Evolutionary conservation across 1,140 invertebrate species (phyloP).

Genomic region (Pseudomyrmex gracilis): DNA sequence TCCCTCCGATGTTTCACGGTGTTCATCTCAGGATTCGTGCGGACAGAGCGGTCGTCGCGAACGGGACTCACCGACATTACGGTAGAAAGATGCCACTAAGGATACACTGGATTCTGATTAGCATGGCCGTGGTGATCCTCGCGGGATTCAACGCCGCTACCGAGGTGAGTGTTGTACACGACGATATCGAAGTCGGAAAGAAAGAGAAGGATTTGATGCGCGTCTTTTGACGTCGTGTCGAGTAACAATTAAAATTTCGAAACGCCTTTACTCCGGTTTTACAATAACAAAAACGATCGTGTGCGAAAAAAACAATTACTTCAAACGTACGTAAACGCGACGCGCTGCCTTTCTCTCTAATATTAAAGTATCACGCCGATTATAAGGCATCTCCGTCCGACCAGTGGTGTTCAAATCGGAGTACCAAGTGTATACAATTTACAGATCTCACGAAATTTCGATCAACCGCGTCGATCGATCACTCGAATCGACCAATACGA

Average conservation of each 20-base stretch:
- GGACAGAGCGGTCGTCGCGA: constrained; percentile 57
- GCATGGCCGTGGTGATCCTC: constrained; percentile 71
- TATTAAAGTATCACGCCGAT: constrained; percentile 32
- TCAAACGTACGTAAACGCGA: not conserved
- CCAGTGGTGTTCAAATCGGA: constrained; percentile 48
- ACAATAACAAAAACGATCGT: too few species aligned
- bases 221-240: too few species aligned
- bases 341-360: not conserved
- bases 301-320: too few species aligned
- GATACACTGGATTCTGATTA: constrained; percentile 80
- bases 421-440: not conserved
- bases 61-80: constrained; percentile 55
- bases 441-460: too few species aligned
- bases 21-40: constrained; percentile 42
- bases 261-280: too few species aligned
- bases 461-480: too few species aligned
- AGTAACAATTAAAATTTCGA: too few species aligned
- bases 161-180: constrained; percentile 73
- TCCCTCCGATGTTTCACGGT: constrained; percentile 22
- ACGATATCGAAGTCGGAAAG: too few species aligned
- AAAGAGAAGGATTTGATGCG: too few species aligned
- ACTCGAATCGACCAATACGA: too few species aligned
- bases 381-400: constrained; percentile 23
- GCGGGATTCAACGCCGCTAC: constrained; percentile 77
- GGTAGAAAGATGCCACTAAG: constrained; percentile 78